These are phyloP conservation scores for Heliconius nattereri DNA, from an alignment of 1,140 invertebrate genomes.

Conservation along the genomic window DNA sequence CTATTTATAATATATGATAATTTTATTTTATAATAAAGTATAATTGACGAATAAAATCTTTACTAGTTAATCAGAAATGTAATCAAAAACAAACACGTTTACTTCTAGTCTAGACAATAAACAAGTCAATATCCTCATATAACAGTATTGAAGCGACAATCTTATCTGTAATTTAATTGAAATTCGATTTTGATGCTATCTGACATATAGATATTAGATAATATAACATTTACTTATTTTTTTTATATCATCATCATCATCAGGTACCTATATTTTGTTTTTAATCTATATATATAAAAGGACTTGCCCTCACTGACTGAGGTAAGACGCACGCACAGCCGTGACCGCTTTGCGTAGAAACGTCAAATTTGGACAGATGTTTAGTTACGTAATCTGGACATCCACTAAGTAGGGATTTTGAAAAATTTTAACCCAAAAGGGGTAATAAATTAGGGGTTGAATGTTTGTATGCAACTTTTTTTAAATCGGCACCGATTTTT, in stretches of 20 bases:
- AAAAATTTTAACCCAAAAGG: too few species aligned
- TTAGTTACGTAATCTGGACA: too few species aligned
- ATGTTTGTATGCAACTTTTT: too few species aligned
- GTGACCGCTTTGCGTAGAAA: too few species aligned
- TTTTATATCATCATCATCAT: neutral
- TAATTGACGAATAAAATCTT: neutral
- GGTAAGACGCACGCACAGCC: too few species aligned
- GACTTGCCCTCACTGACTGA: too few species aligned
- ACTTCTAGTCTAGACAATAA: neutral
- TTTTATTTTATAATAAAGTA: neutral
- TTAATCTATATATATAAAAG: too few species aligned
- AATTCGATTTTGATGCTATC: neutral
- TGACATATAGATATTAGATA: neutral
- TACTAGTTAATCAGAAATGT: neutral
- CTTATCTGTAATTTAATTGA: neutral
- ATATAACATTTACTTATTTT: neutral
- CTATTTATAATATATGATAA: too few species aligned
- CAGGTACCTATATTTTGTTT: neutral
- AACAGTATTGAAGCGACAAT: neutral
- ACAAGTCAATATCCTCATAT: neutral
- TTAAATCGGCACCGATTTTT: too few species aligned
- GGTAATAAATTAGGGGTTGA: too few species aligned
- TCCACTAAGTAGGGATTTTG: too few species aligned
- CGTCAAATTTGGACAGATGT: too few species aligned
- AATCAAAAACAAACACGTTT: neutral